A percentile compares a stretch with the other conserved stretches of the same genome.
These are phyloP conservation scores for Saccostrea echinata DNA, from an alignment of 1,140 invertebrate genomes.

Conservation along the genomic window DNA sequence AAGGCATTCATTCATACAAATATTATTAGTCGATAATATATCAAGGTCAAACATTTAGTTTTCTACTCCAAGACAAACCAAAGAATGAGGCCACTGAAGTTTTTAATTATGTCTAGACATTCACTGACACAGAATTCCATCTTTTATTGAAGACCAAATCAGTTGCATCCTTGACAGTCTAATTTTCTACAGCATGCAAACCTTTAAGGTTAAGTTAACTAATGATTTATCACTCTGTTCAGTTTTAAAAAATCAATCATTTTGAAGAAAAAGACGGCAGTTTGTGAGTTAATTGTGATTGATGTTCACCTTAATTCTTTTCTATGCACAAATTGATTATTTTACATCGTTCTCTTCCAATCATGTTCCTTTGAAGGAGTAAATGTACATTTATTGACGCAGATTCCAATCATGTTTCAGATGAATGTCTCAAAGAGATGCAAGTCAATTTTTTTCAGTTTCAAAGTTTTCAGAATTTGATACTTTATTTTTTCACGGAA, in stretches of 20 bases:
- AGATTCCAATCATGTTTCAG: background rate
- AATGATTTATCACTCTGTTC: background rate
- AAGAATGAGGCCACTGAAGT: too few relatives aligned
- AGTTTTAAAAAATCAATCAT: conserved; percentile 12
- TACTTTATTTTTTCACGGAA: too few relatives aligned
- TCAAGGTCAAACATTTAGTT: too few relatives aligned
- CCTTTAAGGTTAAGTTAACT: background rate
- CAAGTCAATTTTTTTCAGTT: too few relatives aligned
- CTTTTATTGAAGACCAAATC: background rate
- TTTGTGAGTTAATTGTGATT: conserved; percentile 9
- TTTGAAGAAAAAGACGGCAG: background rate
- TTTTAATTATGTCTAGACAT: too few relatives aligned
- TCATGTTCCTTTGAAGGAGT: too few relatives aligned
- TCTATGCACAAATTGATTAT: conserved; percentile 9
- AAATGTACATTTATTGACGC: too few relatives aligned
- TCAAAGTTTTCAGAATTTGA: too few relatives aligned
- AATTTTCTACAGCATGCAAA: background rate
- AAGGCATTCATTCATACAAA: too few relatives aligned
- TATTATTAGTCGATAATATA: too few relatives aligned
- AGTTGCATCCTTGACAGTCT: background rate
- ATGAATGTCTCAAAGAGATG: too few relatives aligned
- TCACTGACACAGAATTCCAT: background rate
- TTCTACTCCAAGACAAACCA: too few relatives aligned
- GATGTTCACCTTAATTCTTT: background rate
- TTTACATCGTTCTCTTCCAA: background rate